A percentile compares a stretch with the other conserved stretches of the same genome.
Evolutionary conservation across 1,140 invertebrate species (phyloP).

Genomic region (Leptestheria dahalacensis): DNA sequence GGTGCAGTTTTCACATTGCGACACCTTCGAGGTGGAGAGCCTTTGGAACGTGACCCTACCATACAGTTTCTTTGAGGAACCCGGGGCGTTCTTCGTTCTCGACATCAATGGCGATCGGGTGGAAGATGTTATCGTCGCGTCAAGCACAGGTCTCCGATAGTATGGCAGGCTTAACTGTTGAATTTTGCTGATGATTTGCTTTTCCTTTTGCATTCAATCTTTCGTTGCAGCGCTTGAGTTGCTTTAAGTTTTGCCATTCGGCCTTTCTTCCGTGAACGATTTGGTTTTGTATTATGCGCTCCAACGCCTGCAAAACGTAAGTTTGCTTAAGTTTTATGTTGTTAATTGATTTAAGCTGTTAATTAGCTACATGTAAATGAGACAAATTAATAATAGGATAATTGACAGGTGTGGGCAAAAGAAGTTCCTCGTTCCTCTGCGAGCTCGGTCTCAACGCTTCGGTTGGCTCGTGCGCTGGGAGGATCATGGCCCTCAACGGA

Average conservation of each 20-base stretch:
- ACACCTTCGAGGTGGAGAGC: conserved; percentile 10
- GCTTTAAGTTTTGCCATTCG: no score
- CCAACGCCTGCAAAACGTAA: no score
- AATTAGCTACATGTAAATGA: no score
- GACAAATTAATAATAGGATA: not conserved
- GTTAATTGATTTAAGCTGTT: no score
- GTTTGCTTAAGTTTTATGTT: no score
- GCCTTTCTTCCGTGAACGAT: no score
- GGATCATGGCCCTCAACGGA: conserved; percentile 5
- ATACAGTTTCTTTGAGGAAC: not conserved
- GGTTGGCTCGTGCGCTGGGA: conserved; percentile 1
- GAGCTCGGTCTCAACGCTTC: conserved; percentile 10
- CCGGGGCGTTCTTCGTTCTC: not conserved
- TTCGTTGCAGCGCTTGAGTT: no score
- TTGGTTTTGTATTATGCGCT: no score
- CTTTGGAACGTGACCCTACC: conserved; percentile 6
- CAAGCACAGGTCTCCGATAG: conserved; percentile 4
- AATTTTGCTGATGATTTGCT: conserved; percentile 2
- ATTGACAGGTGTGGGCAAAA: not conserved
- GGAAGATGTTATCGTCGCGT: conserved; percentile 11
- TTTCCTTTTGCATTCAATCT: no score
- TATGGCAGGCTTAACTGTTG: not conserved
- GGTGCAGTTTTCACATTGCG: conserved; percentile 4
- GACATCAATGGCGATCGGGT: conserved; percentile 10
- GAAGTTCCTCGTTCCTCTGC: conserved; percentile 8